phyloP scores from a whole-genome alignment of 2,888 invertebrate species.

The Crossocerus cetratus region DNA sequence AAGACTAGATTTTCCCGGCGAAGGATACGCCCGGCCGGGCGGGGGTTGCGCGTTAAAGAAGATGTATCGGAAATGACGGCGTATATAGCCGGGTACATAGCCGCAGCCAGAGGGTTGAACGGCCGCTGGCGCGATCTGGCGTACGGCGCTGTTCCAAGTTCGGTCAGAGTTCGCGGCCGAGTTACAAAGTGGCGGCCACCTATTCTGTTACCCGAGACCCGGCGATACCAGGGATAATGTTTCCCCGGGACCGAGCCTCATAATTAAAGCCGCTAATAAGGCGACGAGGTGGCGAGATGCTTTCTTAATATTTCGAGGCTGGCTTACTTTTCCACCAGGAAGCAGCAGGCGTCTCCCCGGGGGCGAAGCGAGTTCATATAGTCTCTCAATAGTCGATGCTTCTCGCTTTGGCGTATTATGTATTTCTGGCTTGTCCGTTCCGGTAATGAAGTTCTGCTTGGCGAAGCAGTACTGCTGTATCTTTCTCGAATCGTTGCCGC shows the following conservation, averaged over 20 bases:
- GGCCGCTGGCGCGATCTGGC: neutral
- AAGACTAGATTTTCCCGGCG: conserved; percentile 27
- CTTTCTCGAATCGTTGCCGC: conserved; percentile 8
- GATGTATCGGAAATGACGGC: conserved; percentile 28
- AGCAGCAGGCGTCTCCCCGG: neutral
- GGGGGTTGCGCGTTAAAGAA: conserved; percentile 43
- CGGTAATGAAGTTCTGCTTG: conserved; percentile 12
- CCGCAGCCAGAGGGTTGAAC: no score
- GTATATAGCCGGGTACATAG: neutral
- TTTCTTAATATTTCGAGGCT: conserved; percentile 5
- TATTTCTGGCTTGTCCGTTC: conserved; percentile 4
- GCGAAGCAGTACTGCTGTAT: neutral
- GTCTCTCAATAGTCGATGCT: no score
- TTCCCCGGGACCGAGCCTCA: neutral
- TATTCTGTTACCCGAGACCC: neutral
- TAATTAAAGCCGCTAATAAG: conserved; percentile 1
- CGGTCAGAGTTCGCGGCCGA: neutral
- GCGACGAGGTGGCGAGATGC: neutral
- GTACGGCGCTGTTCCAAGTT: neutral
- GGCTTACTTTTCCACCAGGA: conserved; percentile 5
- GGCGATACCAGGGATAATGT: neutral
- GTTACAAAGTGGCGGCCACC: neutral
- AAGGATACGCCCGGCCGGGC: neutral
- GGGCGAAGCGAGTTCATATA: conserved; percentile 22
- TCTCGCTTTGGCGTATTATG: neutral